These are phyloP conservation scores for Metellina segmentata DNA, from an alignment of 2,888 invertebrate genomes.

Conservation along the genomic window DNA sequence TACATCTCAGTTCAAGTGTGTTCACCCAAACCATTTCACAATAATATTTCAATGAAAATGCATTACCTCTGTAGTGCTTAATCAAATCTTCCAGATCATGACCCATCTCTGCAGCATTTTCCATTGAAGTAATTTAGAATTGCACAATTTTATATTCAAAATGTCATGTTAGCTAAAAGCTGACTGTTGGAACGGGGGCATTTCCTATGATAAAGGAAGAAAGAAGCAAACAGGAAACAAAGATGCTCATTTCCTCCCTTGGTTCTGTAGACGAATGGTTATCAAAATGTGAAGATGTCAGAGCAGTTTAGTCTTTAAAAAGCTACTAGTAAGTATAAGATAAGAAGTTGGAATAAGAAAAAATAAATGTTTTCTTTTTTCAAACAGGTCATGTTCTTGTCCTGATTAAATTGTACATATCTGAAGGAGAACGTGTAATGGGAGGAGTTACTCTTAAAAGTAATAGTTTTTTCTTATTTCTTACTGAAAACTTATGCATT, in stretches of 20 bases:
- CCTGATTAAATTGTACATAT: background rate
- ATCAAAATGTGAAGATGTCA: constrained; percentile 32
- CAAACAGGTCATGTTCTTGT: background rate
- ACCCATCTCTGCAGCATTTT: constrained; percentile 33
- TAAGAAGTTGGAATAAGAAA: background rate
- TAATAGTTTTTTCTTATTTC: too few species aligned
- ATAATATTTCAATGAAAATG: background rate
- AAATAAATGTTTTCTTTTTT: background rate
- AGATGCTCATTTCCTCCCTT: constrained; percentile 63
- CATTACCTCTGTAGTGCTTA: constrained; percentile 70
- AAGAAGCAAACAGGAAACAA: constrained; percentile 70
- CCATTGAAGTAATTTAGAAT: background rate
- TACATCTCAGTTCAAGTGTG: too few species aligned
- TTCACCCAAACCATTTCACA: background rate
- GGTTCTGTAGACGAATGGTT: constrained; percentile 20
- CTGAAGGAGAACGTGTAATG: too few species aligned
- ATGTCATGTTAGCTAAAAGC: constrained; percentile 29
- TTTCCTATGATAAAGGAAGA: constrained; percentile 73
- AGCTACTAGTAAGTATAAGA: background rate
- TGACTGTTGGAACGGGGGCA: constrained; percentile 42
- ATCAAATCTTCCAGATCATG: constrained; percentile 72
- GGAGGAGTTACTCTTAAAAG: too few species aligned
- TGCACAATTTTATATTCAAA: constrained; percentile 11
- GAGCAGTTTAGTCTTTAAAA: background rate
- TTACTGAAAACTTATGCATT: too few species aligned